These are phyloP conservation scores for Mesorhabditis sp. DNA, from an alignment of 2,888 invertebrate species.

Conservation along the genomic window DNA sequence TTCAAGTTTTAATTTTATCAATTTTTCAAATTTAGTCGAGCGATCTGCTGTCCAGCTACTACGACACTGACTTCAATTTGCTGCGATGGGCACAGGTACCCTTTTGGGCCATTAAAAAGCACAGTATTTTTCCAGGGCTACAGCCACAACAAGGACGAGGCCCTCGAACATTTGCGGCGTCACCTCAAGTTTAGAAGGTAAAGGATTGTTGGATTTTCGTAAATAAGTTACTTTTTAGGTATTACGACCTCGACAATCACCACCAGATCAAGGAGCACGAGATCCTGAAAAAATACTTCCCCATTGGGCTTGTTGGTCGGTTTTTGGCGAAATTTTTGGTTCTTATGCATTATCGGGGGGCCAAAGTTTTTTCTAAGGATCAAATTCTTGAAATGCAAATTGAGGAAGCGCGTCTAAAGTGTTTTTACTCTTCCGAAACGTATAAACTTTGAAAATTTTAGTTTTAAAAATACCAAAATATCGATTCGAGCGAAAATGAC, in stretches of 20 bases:
- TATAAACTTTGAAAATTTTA: no score
- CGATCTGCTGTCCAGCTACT: conserved; percentile 37
- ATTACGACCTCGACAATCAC: conserved; percentile 38
- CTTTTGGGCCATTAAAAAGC: background rate
- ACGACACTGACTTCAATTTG: conserved; percentile 44
- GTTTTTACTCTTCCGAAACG: no score
- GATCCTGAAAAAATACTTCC: conserved; percentile 43
- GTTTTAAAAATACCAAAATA: no score
- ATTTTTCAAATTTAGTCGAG: conserved; percentile 19
- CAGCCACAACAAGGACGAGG: conserved; percentile 36
- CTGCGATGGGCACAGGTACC: conserved; percentile 42
- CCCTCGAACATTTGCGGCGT: conserved; percentile 27
- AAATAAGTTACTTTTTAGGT: conserved; percentile 1
- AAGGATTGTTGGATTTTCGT: background rate
- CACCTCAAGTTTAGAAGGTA: conserved; percentile 38
- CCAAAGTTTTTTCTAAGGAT: no score
- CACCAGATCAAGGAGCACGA: conserved; percentile 28
- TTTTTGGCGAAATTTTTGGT: no score
- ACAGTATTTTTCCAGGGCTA: conserved; percentile 17
- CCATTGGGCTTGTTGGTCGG: conserved; percentile 41
- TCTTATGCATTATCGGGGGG: no score
- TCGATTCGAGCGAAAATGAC: no score
- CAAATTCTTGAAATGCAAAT: background rate
- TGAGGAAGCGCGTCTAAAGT: background rate
- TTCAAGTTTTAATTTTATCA: background rate